phyloP scores from a whole-genome alignment of 1,140 invertebrate species.

The Zeugodacus cucurbitae region DNA sequence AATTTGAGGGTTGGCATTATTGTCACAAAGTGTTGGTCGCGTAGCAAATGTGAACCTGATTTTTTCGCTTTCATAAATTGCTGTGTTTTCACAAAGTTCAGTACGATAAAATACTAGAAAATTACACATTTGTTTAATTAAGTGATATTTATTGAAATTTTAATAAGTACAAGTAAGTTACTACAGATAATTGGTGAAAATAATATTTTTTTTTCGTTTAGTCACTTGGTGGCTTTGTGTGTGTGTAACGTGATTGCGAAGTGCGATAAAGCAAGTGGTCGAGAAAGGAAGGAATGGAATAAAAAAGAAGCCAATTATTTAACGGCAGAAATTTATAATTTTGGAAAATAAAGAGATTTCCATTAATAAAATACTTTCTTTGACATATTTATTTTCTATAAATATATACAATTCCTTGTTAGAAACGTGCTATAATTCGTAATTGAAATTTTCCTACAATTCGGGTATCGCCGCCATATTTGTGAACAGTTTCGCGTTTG shows the following conservation, averaged over 20 bases:
- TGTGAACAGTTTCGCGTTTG: conserved; percentile 16
- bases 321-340: not conserved
- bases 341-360: not conserved
- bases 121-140: not conserved
- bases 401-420: not conserved
- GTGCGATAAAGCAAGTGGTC: conserved; percentile 21
- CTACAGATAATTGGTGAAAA: not conserved
- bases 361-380: not conserved
- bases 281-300: not conserved
- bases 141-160: not conserved
- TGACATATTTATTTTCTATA: not conserved
- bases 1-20: not conserved
- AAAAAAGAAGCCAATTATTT: not conserved
- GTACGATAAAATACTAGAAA: not conserved
- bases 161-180: conserved; percentile 28
- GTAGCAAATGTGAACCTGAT: not conserved
- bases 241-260: conserved; percentile 14
- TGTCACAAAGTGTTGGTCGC: conserved; percentile 9
- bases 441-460: not conserved
- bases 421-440: not conserved
- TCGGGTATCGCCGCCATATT: conserved; percentile 20
- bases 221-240: not conserved
- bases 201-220: not conserved
- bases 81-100: conserved; percentile 9
- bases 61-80: conserved; percentile 26